Conservation (phyloP, 1,140 invertebrate genomes). For the Zaprionus vittiger region DNA sequence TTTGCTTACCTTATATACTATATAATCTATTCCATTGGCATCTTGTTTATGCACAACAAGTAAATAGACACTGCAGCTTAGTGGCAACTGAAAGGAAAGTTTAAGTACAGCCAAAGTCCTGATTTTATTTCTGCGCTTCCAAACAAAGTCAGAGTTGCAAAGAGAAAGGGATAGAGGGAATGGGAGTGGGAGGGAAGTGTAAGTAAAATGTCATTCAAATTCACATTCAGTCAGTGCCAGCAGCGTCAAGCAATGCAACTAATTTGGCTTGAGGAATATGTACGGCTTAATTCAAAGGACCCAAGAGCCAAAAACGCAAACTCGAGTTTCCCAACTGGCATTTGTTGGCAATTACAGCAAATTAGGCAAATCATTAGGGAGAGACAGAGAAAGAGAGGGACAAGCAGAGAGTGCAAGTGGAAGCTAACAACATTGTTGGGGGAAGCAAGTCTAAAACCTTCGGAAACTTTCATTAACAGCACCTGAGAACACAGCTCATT, state of each 20-base stretch:
- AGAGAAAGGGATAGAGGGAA: not conserved
- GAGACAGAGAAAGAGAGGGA: not conserved
- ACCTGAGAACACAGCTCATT: slow-evolving; percentile 52
- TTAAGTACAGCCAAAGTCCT: not conserved
- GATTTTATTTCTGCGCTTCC: slow-evolving; percentile 10
- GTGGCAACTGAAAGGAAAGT: slow-evolving; percentile 3
- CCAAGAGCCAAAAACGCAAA: not conserved
- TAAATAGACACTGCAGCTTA: slow-evolving; percentile 25
- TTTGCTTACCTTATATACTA: not conserved
- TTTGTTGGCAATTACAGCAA: slow-evolving; percentile 60
- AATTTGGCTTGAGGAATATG: slow-evolving; percentile 47
- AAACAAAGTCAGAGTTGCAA: slow-evolving; percentile 5
- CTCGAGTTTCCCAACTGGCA: slow-evolving; percentile 17
- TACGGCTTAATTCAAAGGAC: not conserved
- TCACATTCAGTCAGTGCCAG: slow-evolving; percentile 38
- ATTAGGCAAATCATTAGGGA: slow-evolving; percentile 71
- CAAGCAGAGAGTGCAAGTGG: not conserved
- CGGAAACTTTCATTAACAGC: slow-evolving; percentile 43
- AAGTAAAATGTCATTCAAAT: slow-evolving; percentile 20
- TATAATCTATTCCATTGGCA: slow-evolving; percentile 11
- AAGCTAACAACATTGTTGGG: slow-evolving; percentile 2
- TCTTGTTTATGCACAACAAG: slow-evolving; percentile 23
- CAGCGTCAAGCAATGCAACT: slow-evolving; percentile 61
- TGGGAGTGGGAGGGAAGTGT: not conserved
- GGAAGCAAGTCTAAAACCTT: slow-evolving; percentile 12